Evolutionary conservation across 2,797 vertebrate species (phyloP), one percentile per base, ranked within the genome.

Genomic region (Melanotaenia maccullochi): DNA sequence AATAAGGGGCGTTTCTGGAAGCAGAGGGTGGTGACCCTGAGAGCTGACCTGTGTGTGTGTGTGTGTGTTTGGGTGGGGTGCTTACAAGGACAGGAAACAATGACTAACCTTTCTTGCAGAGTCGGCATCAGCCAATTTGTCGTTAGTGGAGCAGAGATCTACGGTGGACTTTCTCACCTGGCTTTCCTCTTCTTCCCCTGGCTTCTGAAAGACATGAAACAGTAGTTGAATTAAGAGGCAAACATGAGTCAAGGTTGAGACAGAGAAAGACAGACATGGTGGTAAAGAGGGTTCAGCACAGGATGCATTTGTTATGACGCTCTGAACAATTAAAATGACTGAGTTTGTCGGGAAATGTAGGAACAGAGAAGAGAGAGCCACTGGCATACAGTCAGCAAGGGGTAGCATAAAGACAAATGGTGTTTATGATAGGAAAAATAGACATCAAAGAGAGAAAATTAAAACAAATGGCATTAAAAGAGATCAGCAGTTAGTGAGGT

Each of bases 91-190:
- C 9, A 64, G 58, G 57, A 40, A 59, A 24, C 8, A 11, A 49
- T 11, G 2, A 73, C 84, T 91, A 84, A 93, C 93, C 93, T 94
- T 94, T 77, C 85, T 91, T 8, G 32, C 72, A 5, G 89, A 76
- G 55, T 92, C 90, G 1, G 55, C 24, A 2, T 93, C 85, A 0
- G 73, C 42, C 78, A 89, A 71, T 88, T 93, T 93, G 84, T 84
- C 70, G 28, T 65, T 58, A 22, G 90, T 65, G 42, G 89, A 71
- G 81, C 86, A 92, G 55, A 90, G 77, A 76, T 92, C 87, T 42
- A 79, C 71, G 0, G 82, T 73, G 33, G 83, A 47, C 79, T 89
- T 93, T 82, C 84, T 92, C 84, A 85, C 76, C 62, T 89, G 91
- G 81, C 61, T 86, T 52, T 92, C 90, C 51, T 92, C 91, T 22